Conservation (phyloP, 2,797 vertebrate species). For the Arctocebus calabarensis region DNA sequence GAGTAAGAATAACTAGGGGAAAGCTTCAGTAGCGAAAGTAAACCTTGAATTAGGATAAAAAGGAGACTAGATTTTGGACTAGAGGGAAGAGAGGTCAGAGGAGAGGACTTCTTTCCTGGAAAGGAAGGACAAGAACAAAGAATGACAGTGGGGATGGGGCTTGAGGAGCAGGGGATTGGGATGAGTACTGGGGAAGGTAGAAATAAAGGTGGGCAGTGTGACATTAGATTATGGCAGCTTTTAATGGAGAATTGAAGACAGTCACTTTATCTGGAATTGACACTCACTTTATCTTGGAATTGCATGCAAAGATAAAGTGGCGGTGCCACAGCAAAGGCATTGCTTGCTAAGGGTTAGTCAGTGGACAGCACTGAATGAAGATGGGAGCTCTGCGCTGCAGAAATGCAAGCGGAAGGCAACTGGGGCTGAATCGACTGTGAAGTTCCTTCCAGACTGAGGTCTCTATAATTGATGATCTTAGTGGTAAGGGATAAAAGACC, state of each 20-base stretch:
- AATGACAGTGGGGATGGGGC: neutral
- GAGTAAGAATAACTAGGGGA: neutral
- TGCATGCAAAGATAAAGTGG: neutral
- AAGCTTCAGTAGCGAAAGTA: neutral
- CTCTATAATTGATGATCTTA: neutral
- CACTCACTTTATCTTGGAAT: too few species aligned
- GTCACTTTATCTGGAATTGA: neutral
- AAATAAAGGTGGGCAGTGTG: neutral
- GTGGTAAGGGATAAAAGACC: neutral
- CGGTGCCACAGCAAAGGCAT: neutral
- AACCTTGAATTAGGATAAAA: neutral
- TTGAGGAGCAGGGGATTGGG: neutral
- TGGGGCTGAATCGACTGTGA: neutral
- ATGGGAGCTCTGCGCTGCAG: neutral
- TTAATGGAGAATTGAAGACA: neutral
- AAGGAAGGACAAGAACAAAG: neutral
- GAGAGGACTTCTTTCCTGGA: neutral
- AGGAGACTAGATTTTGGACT: neutral
- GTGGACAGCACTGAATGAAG: neutral
- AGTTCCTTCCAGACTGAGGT: neutral
- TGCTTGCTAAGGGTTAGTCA: neutral
- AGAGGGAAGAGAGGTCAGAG: neutral
- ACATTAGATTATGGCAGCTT: neutral
- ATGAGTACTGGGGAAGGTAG: neutral
- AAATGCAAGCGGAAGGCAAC: neutral